Conservation (phyloP, 2,797 vertebrate genomes). For the Leptatherina wallacei region DNA sequence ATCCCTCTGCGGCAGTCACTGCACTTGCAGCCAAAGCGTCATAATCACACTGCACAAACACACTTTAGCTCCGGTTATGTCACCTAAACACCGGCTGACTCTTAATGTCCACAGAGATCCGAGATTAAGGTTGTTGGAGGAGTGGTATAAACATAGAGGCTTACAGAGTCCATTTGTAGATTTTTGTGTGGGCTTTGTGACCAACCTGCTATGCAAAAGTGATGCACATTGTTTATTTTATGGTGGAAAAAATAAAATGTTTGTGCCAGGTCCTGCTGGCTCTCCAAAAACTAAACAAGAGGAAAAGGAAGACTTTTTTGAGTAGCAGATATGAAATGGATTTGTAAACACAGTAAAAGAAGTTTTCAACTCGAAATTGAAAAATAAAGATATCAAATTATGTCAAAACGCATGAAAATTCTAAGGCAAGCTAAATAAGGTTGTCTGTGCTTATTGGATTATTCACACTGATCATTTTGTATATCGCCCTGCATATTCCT, state of each 20-base stretch:
- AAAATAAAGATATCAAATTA: background rate
- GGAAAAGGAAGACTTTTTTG: constrained; percentile 2
- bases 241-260: constrained; percentile 5
- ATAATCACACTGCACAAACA: constrained; percentile 63
- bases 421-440: background rate
- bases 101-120: constrained; percentile 53
- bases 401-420: background rate
- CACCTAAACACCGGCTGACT: constrained; percentile 72
- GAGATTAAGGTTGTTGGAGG: constrained; percentile 50
- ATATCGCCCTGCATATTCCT: too few species aligned
- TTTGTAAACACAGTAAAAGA: background rate
- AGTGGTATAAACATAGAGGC: constrained; percentile 50
- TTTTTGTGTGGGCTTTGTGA: constrained; percentile 38
- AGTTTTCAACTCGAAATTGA: too few species aligned
- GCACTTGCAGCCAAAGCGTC: constrained; percentile 45
- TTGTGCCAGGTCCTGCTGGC: constrained; percentile 15
- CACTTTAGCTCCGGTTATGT: constrained; percentile 62
- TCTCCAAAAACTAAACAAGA: constrained; percentile 25
- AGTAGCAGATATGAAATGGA: background rate
- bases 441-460: background rate
- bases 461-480: background rate
- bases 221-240: constrained; percentile 2
- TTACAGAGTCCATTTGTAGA: constrained; percentile 22
- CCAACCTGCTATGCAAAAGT: constrained; percentile 28
- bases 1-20: constrained; percentile 49